These are phyloP conservation scores for Pseudomyrmex sp. DNA, from an alignment of 1,140 invertebrate genomes.

Conservation along the genomic window DNA sequence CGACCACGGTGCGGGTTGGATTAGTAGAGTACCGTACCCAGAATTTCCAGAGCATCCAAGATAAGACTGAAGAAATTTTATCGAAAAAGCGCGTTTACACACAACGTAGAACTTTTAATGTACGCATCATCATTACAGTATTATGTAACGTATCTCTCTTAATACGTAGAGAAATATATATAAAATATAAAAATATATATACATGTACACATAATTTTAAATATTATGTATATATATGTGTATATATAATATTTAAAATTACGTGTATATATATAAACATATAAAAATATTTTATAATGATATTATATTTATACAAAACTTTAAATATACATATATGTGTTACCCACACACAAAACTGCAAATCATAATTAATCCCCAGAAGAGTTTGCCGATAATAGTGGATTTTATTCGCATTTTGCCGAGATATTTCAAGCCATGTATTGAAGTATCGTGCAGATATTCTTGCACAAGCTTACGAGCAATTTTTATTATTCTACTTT, in stretches of 20 bases:
- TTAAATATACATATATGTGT: neutral
- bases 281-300: neutral
- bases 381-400: constrained; percentile 40
- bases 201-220: too few species aligned
- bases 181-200: too few species aligned
- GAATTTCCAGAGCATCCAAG: constrained; percentile 59
- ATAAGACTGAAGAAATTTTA: constrained; percentile 55
- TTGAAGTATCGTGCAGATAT: constrained; percentile 50
- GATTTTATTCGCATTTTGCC: constrained; percentile 41
- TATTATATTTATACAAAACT: neutral
- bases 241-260: neutral
- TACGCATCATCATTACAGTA: too few species aligned
- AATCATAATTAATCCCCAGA: constrained; percentile 60
- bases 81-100: neutral
- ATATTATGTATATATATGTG: too few species aligned
- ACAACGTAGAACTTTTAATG: neutral
- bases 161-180: too few species aligned
- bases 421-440: constrained; percentile 70
- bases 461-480: constrained; percentile 19
- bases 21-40: constrained; percentile 37
- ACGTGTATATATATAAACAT: neutral
- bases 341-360: constrained; percentile 46
- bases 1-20: constrained; percentile 46
- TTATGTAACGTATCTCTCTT: too few species aligned
- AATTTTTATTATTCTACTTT: neutral